A percentile compares a stretch with the other conserved stretches of the same genome.
phyloP scores from a whole-genome alignment of 2,113 vertebrate species.

The Ophiodon elongatus region DNA sequence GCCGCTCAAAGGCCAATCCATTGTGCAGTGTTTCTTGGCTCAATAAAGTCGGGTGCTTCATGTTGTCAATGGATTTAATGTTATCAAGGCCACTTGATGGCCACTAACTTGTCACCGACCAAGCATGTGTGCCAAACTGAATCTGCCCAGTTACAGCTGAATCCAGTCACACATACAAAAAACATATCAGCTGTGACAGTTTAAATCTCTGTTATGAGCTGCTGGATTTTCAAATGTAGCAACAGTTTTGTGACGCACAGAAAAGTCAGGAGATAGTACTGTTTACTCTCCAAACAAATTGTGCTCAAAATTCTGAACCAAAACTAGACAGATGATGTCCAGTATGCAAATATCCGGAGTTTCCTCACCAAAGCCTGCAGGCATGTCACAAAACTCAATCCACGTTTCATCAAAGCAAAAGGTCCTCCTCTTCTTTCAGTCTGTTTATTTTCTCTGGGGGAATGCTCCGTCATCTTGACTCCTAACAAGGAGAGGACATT shows the following conservation, averaged over 20 bases:
- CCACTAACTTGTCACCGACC: background rate
- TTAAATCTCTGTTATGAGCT: background rate
- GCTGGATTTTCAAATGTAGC: background rate
- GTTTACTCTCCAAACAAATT: background rate
- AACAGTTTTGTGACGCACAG: background rate
- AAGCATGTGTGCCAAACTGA: background rate
- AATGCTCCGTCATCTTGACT: conserved; percentile 3
- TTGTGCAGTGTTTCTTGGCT: background rate
- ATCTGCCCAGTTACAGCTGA: background rate
- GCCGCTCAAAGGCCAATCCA: background rate
- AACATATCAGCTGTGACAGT: background rate
- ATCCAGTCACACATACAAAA: background rate
- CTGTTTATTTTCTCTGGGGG: conserved; percentile 2
- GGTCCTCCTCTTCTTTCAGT: conserved; percentile 21
- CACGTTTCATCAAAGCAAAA: conserved; percentile 19
- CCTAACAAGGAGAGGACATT: conserved; percentile 19
- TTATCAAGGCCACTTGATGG: background rate
- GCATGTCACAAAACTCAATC: conserved; percentile 6
- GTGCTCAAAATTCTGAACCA: background rate
- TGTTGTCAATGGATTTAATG: background rate
- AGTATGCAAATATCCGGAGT: conserved; percentile 49
- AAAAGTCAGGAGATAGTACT: background rate
- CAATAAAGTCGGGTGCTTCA: background rate
- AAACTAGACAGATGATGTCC: conserved; percentile 35
- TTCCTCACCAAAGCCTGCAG: conserved; percentile 31